Percentiles rank a stretch among this genome's conserved stretches.
These are phyloP conservation scores for Ephydatia muelleri DNA, from an alignment of 37 sponge, comb jelly and placozoan species.

Conservation along the genomic window DNA sequence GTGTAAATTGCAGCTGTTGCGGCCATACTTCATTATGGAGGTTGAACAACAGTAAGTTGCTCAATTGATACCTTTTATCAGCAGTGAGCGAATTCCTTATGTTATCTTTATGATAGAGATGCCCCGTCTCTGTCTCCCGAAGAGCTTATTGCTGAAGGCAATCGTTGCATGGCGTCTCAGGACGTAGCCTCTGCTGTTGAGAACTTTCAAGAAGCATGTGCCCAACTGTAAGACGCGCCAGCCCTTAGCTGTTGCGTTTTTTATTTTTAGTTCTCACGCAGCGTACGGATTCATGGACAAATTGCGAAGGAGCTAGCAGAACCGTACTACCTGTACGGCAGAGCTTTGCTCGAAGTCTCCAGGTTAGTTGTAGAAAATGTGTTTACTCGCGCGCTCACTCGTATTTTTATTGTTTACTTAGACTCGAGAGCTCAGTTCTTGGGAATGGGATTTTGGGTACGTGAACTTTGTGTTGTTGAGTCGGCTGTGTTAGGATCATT, in stretches of 20 bases:
- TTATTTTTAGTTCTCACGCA: background rate
- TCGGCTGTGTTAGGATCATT: background rate
- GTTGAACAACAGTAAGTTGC: background rate
- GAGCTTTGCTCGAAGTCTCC: conserved; percentile 73
- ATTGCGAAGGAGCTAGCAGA: conserved; percentile 69
- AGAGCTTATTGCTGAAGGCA: conserved; percentile 49
- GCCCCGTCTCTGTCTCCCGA: background rate
- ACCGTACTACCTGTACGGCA: conserved; percentile 84
- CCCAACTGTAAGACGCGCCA: conserved; percentile 32
- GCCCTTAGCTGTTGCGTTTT: background rate
- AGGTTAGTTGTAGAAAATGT: conserved; percentile 29
- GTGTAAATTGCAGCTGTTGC: background rate
- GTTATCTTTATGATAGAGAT: background rate
- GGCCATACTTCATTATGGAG: background rate
- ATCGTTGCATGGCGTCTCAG: conserved; percentile 47
- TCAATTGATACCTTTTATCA: background rate
- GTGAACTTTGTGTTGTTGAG: background rate
- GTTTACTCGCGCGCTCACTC: background rate
- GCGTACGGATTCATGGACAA: conserved; percentile 53
- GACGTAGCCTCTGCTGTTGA: conserved; percentile 42
- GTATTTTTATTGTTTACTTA: background rate
- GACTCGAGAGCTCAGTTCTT: conserved; percentile 28
- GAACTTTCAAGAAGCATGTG: conserved; percentile 47
- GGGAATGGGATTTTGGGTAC: conserved; percentile 65
- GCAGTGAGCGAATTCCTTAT: background rate